Conservation (phyloP, 1,140 invertebrate genomes). For the Acromyrmex heyeri region DNA sequence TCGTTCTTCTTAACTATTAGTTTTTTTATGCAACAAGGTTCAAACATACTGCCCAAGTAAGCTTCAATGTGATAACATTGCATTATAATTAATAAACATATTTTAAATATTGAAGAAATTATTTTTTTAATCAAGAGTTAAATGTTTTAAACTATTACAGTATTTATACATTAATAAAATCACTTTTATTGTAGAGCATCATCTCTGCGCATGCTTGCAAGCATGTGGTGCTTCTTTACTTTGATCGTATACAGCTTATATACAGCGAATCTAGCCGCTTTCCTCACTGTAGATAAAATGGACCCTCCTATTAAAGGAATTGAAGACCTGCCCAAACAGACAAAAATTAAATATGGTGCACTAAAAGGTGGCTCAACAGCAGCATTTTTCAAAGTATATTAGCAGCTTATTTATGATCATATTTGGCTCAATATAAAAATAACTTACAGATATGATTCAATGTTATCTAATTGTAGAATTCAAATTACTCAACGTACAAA, state of each 20-base stretch:
- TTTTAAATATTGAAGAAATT: not conserved
- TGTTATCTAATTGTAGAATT: slow-evolving; percentile 83
- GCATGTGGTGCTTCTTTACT: slow-evolving; percentile 98
- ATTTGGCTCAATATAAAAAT: slow-evolving; percentile 14
- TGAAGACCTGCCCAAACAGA: slow-evolving; percentile 96
- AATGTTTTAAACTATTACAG: not conserved
- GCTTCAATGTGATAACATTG: not conserved
- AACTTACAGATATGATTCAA: not conserved
- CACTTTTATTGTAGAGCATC: slow-evolving; percentile 87
- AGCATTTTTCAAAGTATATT: slow-evolving; percentile 90
- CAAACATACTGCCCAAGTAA: slow-evolving; percentile 84
- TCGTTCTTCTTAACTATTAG: slow-evolving; percentile 94
- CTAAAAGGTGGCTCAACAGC: slow-evolving; percentile 91
- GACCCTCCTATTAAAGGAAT: slow-evolving; percentile 92
- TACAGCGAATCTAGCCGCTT: slow-evolving; percentile 98
- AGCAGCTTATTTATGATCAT: not conserved
- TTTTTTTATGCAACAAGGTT: slow-evolving; percentile 94
- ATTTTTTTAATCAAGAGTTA: not conserved
- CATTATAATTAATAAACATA: not conserved
- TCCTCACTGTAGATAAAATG: slow-evolving; percentile 95
- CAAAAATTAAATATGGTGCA: slow-evolving; percentile 95
- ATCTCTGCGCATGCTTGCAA: slow-evolving; percentile 92
- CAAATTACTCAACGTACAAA: slow-evolving; percentile 91
- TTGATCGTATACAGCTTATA: slow-evolving; percentile 98
- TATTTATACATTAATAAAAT: not conserved